These are phyloP conservation scores for Eumeta japonica DNA, from an alignment of 1,140 invertebrate genomes.

Conservation along the genomic window DNA sequence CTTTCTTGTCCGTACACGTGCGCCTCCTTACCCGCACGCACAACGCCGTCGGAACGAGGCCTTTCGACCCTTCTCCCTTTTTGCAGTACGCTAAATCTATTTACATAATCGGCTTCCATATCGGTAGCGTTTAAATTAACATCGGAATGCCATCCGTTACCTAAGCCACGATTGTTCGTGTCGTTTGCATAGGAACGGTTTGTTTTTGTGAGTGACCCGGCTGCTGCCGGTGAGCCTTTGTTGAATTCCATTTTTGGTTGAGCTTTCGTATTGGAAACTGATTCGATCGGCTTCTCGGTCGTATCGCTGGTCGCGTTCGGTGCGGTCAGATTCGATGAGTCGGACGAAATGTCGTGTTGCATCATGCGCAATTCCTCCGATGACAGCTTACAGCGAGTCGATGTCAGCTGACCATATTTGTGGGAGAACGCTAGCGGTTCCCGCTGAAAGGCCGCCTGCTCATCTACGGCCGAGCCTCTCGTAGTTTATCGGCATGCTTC, in stretches of 20 bases:
- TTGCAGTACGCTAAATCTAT: conserved; percentile 34
- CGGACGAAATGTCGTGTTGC: background rate
- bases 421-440: background rate
- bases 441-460: conserved; percentile 12
- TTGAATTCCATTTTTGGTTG: too few species aligned
- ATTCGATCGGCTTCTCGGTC: too few species aligned
- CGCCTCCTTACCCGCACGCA: conserved; percentile 31
- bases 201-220: too few species aligned
- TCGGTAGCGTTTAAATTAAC: conserved; percentile 27
- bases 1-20: conserved; percentile 38
- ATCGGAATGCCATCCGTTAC: conserved; percentile 42
- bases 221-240: too few species aligned
- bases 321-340: conserved; percentile 2
- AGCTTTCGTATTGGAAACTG: too few species aligned
- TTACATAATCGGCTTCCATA: conserved; percentile 42
- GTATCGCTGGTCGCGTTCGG: conserved; percentile 19
- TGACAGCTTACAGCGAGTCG: background rate
- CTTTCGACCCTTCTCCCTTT: conserved; percentile 24
- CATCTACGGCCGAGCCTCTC: conserved; percentile 20
- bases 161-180: too few species aligned
- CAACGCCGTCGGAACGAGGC: too few species aligned
- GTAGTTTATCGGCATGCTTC: conserved; percentile 41
- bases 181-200: too few species aligned
- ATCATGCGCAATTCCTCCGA: background rate
- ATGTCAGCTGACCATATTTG: conserved; percentile 30